Evolutionary conservation across 92 coral and sea anemone genomes (phyloP), one percentile per base, ranked within the genome.

Genomic region (Paramuricea clavata): DNA sequence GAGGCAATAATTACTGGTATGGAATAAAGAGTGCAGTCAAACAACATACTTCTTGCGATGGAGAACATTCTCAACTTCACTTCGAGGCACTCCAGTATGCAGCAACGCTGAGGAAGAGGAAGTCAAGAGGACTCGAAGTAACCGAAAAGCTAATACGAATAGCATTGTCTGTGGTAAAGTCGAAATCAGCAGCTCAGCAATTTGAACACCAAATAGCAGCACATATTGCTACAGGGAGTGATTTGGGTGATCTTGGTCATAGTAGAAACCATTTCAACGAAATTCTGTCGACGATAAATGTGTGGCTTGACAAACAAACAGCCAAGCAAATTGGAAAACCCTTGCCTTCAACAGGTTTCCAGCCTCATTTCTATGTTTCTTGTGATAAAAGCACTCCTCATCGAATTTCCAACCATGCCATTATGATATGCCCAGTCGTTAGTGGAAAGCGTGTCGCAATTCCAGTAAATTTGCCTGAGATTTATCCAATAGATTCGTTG

Each of bases 171-270:
- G 80, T 74, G 31, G n/a, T 39, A 0, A 74, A 74, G n/a, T 74
- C 80, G 0, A 74, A 74, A 27, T 74, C 80, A 36, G 80, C 80
- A 21, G 80, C 80, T 36, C 80, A 42, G 80, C 80, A 43, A 4
- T 74, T 21, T 43, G 80, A 74, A 25, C 10, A 43, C 4, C 17
- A 74, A 27, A 74, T 74, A 0, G 80, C 80, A 4, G 32, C 60
- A 15, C 80, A 74, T 74, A 43, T 74, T 27, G 9, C 60, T 36
- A 74, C 80, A 2, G 80, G 80, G 16, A 74, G 57, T 83, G 81
- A 83, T 39, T 6, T 83, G 25, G 87, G 87, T 28, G 87, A 60
- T 54, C 22, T 83, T 27, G 69, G 80, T 47, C 87, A 83, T 44
- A 9, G 49, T 36, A 17, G 69, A 57, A 70, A 70, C 33, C 76